A percentile compares a stretch with the other conserved stretches of the same genome.
Conservation (phyloP, 2,113 vertebrate species). For the Numida meleagris region DNA sequence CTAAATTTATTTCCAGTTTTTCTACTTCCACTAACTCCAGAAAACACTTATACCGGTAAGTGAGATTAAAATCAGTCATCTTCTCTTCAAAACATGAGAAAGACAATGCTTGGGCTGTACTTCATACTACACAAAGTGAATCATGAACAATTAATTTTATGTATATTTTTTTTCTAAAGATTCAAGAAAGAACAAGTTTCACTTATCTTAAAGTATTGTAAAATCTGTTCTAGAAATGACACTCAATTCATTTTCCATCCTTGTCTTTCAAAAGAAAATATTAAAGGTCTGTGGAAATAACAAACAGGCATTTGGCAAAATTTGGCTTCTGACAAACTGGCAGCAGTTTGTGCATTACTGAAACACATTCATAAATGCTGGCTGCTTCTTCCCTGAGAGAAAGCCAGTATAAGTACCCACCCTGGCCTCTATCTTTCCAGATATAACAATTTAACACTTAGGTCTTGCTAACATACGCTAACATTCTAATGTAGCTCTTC, state of each 20-base stretch:
- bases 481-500: not conserved
- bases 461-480: not conserved
- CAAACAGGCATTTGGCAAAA: conserved; percentile 38
- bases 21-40: not conserved
- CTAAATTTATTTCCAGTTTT: not conserved
- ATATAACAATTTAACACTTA: not conserved
- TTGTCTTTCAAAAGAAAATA: conserved; percentile 18
- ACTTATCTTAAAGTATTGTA: not conserved
- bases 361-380: conserved; percentile 40
- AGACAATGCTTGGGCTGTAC: not conserved
- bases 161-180: not conserved
- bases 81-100: not conserved
- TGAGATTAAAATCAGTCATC: not conserved
- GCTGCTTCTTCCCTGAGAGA: conserved; percentile 9
- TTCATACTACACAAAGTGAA: not conserved
- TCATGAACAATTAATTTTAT: not conserved
- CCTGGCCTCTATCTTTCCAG: not conserved
- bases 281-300: conserved; percentile 23
- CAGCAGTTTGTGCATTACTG: conserved; percentile 14
- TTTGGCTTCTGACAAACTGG: conserved; percentile 28
- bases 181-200: not conserved
- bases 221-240: not conserved
- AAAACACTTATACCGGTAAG: not conserved
- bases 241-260: not conserved
- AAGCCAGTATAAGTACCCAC: not conserved